Percentiles rank a stretch among this genome's conserved stretches.
These are phyloP conservation scores for Dendrocopos noguchii DNA, from an alignment of 2,113 vertebrate genomes.

Conservation along the genomic window DNA sequence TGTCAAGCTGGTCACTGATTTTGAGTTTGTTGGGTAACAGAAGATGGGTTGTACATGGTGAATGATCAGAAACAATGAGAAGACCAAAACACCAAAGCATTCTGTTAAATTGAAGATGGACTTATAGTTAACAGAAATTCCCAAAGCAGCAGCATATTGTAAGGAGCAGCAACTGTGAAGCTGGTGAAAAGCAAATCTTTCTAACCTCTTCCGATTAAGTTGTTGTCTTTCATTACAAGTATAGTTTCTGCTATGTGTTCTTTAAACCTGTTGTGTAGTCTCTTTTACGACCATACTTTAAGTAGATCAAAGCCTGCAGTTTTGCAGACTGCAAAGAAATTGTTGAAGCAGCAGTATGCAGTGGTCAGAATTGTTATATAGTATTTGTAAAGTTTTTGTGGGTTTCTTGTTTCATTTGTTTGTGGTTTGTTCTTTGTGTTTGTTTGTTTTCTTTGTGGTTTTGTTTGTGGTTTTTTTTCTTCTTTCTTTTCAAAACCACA, in stretches of 20 bases:
- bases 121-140: not conserved
- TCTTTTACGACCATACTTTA: not conserved
- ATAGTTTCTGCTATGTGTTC: not conserved
- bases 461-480: no score
- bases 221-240: not conserved
- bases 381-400: not conserved
- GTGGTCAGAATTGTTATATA: not conserved
- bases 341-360: not conserved
- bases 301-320: not conserved
- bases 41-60: not conserved
- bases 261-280: not conserved
- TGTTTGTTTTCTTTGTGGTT: no score
- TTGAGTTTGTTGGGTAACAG: not conserved
- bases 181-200: not conserved
- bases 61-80: not conserved
- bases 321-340: not conserved
- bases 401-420: not conserved
- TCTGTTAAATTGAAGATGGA: not conserved
- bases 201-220: not conserved
- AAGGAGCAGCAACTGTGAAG: not conserved
- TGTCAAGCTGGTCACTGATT: not conserved
- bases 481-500: not conserved
- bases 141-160: not conserved
- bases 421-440: not conserved
- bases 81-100: not conserved